phyloP scores from a whole-genome alignment of 2,888 invertebrate species.

The Elaeidobius kamerunicus region DNA sequence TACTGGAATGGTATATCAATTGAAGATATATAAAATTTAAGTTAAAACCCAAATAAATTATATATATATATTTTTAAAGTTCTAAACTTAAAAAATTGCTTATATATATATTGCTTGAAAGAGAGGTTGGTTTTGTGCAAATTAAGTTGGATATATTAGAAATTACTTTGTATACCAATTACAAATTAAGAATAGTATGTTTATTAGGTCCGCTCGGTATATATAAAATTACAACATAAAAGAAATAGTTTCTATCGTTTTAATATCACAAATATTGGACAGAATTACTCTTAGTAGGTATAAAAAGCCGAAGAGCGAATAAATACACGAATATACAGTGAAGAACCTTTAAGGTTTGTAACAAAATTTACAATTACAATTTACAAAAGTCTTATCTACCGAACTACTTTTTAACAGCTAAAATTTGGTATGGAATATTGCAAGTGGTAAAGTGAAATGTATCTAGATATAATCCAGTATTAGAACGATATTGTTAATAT shows the following conservation, averaged over 20 bases:
- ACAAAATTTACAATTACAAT: conserved; percentile 9
- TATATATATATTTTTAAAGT: too few species aligned
- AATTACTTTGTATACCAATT: too few species aligned
- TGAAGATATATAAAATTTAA: too few species aligned
- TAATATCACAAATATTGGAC: conserved; percentile 26
- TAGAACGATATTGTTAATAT: too few species aligned
- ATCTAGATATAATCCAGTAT: conserved; percentile 4
- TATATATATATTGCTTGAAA: too few species aligned
- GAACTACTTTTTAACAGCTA: conserved; percentile 1
- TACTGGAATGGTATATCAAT: conserved; percentile 12
- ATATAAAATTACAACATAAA: conserved; percentile 16
- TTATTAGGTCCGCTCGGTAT: conserved; percentile 11
- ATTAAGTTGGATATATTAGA: too few species aligned
- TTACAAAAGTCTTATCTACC: neutral
- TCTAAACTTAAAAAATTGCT: too few species aligned
- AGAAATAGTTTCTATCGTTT: conserved; percentile 12
- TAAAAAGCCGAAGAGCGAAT: conserved; percentile 1
- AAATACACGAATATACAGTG: conserved; percentile 5
- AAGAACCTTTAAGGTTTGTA: neutral
- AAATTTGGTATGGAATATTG: conserved; percentile 16
- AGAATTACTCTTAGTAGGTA: conserved; percentile 13
- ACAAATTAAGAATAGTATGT: too few species aligned
- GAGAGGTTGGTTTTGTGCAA: too few species aligned
- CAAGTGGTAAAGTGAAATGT: neutral
- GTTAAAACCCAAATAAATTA: too few species aligned